Percentiles rank a stretch among this genome's conserved stretches.
phyloP scores from a whole-genome alignment of 1,140 invertebrate species.

The Rhizoglyphus robini region DNA sequence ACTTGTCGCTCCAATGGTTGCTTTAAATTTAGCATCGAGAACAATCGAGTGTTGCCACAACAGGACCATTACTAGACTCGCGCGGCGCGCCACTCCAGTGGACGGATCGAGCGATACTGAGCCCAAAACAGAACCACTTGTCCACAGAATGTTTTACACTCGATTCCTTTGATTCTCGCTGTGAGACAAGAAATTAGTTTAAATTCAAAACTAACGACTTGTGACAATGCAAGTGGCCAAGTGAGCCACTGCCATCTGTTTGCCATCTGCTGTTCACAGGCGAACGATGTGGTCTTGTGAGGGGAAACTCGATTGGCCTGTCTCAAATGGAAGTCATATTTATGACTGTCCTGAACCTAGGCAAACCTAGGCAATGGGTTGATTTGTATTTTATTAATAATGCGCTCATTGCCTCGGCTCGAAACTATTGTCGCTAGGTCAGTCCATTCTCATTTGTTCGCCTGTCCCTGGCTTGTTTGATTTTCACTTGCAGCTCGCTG shows the following conservation, averaged over 20 bases:
- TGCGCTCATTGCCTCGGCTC: background rate
- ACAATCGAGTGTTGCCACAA: no score
- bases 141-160: background rate
- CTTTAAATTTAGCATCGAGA: no score
- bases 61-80: no score
- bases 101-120: no score
- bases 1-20: no score
- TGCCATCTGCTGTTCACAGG: background rate
- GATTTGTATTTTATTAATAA: conserved; percentile 8
- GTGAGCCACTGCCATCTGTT: background rate
- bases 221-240: background rate
- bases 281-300: no score
- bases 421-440: background rate
- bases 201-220: background rate
- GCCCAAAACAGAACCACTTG: conserved; percentile 8
- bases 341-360: background rate
- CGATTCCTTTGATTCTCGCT: background rate
- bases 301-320: background rate
- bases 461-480: no score
- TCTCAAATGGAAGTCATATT: conserved; percentile 3
- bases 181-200: background rate
- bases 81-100: no score
- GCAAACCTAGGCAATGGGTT: background rate
- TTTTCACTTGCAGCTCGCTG: background rate
- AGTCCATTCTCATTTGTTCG: background rate